Conservation (phyloP, 2,888 invertebrate species). For the Lepidonotus clava region DNA sequence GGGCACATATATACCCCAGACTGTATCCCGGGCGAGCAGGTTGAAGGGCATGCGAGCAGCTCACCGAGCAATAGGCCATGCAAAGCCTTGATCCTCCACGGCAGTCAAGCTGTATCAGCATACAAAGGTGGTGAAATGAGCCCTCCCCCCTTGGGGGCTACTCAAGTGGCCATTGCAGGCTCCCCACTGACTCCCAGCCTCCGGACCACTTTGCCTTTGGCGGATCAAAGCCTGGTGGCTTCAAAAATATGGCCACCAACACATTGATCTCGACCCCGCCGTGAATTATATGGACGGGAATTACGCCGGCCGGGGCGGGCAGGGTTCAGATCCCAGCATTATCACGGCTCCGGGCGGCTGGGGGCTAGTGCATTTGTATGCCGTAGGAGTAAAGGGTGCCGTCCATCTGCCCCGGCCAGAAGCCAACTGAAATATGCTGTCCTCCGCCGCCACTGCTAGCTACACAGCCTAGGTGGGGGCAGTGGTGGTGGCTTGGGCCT, state of each 20-base stretch:
- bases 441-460: too few relatives aligned
- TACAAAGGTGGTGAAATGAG: constrained; percentile 47
- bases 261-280: constrained; percentile 2
- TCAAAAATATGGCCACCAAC: constrained; percentile 10
- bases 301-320: constrained; percentile 19
- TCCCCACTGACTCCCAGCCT: not conserved
- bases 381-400: too few relatives aligned
- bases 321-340: constrained; percentile 26
- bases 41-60: too few relatives aligned
- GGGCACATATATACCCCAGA: too few relatives aligned
- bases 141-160: constrained; percentile 8
- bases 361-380: constrained; percentile 26
- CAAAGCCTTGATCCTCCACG: not conserved
- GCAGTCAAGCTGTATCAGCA: constrained; percentile 39
- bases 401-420: constrained; percentile 20
- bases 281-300: constrained; percentile 26
- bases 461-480: not conserved
- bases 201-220: constrained; percentile 21
- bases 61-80: too few relatives aligned
- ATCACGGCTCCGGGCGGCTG: not conserved
- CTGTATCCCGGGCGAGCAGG: too few relatives aligned
- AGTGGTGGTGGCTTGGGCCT: not conserved
- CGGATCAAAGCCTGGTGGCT: not conserved
- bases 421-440: not conserved
- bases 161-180: constrained; percentile 1